Percentiles rank a stretch among this genome's conserved stretches.
phyloP scores from a whole-genome alignment of 2,888 invertebrate species.

The Pherbina coryleti region DNA sequence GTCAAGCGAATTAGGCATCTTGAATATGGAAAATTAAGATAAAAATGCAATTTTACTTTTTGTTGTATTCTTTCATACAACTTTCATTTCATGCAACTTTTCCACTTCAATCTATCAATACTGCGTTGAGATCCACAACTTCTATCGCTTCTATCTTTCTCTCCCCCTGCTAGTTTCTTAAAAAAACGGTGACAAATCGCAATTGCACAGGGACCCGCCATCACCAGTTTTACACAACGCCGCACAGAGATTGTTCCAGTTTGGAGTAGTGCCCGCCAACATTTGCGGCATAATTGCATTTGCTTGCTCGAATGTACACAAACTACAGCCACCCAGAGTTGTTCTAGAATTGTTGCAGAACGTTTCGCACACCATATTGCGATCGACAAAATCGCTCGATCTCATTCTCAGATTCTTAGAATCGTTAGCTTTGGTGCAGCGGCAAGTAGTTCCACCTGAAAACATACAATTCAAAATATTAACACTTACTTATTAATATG shows the following conservation, averaged over 20 bases:
- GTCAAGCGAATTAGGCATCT: background rate
- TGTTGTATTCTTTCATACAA: background rate
- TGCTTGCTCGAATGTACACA: constrained; percentile 51
- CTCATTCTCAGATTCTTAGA: constrained; percentile 17
- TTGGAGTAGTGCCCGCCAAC: constrained; percentile 57
- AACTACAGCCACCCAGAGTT: constrained; percentile 63
- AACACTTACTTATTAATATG: too few species aligned
- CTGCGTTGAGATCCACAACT: background rate
- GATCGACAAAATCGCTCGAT: constrained; percentile 38
- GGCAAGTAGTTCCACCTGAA: constrained; percentile 55
- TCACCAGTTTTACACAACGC: constrained; percentile 77
- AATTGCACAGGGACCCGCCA: constrained; percentile 83
- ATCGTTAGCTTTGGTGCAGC: constrained; percentile 44
- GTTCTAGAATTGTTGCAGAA: constrained; percentile 58
- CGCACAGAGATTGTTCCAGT: constrained; percentile 78
- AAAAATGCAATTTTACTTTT: background rate
- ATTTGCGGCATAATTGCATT: background rate
- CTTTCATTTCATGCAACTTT: background rate
- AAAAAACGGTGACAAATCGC: constrained; percentile 76
- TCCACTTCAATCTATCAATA: background rate
- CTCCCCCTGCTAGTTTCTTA: constrained; percentile 3
- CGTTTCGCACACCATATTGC: constrained; percentile 57
- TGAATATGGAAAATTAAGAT: background rate
- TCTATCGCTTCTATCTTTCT: background rate
- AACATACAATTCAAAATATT: background rate